Conservation (phyloP, 92 coral and sea anemone species). For the Heteractis magnifica region DNA sequence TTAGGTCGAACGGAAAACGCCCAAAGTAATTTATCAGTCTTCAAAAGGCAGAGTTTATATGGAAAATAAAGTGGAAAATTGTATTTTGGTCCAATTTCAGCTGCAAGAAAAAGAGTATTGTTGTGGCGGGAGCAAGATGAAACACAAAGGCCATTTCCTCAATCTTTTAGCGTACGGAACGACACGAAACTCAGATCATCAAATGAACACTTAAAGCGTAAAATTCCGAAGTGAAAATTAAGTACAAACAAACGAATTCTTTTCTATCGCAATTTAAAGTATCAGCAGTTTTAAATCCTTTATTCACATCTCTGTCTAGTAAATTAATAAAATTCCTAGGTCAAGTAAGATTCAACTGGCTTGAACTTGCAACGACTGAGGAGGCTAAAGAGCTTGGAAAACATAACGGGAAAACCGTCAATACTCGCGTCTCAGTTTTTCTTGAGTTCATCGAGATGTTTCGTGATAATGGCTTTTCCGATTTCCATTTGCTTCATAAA, state of each 20-base stretch:
- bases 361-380: neutral
- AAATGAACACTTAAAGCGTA: neutral
- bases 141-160: neutral
- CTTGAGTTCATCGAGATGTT: neutral
- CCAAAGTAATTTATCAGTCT: neutral
- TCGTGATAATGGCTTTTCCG: neutral
- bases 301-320: too few species aligned
- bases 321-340: too few species aligned
- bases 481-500: neutral
- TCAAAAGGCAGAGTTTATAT: neutral
- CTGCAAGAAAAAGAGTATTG: neutral
- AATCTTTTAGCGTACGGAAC: neutral
- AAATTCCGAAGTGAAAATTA: neutral
- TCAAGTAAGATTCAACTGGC: neutral
- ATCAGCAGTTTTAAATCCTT: neutral
- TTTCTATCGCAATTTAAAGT: neutral
- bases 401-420: too few species aligned
- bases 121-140: too few species aligned
- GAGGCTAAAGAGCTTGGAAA: neutral
- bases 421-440: neutral
- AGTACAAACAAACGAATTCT: neutral
- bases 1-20: neutral
- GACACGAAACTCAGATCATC: neutral
- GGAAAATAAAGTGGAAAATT: neutral
- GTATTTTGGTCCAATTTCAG: neutral